Evolutionary conservation across 2,888 invertebrate species (phyloP).

Genomic region (Cephus spinipes): DNA sequence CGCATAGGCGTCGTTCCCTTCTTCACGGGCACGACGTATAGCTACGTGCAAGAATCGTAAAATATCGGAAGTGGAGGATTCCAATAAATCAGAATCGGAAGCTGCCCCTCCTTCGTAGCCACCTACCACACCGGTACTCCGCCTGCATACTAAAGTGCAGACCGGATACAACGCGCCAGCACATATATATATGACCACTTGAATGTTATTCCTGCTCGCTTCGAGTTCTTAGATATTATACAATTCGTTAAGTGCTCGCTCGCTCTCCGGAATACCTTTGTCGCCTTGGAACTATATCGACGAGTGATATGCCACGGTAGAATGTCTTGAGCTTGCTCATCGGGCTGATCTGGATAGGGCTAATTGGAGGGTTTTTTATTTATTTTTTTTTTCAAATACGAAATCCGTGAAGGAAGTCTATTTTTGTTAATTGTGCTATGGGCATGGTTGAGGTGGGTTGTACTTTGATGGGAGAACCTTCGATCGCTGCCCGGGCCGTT

Average conservation of each 20-base stretch:
- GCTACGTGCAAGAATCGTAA: constrained; percentile 50
- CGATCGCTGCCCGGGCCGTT: neutral
- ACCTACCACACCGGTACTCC: constrained; percentile 54
- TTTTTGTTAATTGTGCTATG: neutral
- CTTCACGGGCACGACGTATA: neutral
- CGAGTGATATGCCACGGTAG: neutral
- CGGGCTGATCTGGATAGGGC: neutral
- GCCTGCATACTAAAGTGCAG: constrained; percentile 63
- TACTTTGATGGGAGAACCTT: neutral
- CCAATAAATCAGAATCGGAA: constrained; percentile 65
- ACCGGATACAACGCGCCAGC: constrained; percentile 62
- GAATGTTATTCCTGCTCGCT: constrained; percentile 31
- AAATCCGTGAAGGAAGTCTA: neutral
- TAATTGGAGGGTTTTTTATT: neutral
- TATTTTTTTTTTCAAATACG: neutral
- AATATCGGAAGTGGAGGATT: constrained; percentile 61
- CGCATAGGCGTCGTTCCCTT: constrained; percentile 1
- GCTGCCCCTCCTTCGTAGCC: constrained; percentile 47
- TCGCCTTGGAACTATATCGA: neutral
- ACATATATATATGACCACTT: constrained; percentile 45
- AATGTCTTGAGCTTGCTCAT: neutral
- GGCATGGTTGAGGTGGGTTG: neutral
- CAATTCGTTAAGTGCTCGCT: constrained; percentile 10
- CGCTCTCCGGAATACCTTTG: neutral
- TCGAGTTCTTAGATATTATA: constrained; percentile 12